These are phyloP conservation scores for Erpornis zantholeuca DNA, from an alignment of 2,113 vertebrate species.

Conservation along the genomic window DNA sequence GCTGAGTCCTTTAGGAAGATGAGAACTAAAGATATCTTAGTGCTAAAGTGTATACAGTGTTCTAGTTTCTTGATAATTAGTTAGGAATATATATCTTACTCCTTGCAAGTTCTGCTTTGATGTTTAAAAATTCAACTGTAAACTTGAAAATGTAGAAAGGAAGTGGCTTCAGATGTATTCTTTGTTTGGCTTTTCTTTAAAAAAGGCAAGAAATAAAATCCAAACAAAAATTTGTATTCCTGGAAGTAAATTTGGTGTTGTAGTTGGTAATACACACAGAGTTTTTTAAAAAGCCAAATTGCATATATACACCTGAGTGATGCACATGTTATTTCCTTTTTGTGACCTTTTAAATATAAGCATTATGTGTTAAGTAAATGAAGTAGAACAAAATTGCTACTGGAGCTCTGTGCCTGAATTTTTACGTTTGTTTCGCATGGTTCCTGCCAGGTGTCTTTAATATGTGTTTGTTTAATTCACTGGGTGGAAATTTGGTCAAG, in stretches of 20 bases:
- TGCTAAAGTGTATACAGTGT: neutral
- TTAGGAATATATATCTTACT: neutral
- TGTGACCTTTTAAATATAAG: neutral
- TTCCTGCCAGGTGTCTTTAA: neutral
- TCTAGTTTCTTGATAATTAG: neutral
- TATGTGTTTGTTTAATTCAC: neutral
- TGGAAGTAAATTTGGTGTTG: neutral
- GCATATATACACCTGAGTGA: no score
- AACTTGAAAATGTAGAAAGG: neutral
- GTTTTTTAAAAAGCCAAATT: neutral
- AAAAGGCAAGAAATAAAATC: neutral
- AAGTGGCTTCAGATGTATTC: neutral
- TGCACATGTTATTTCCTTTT: neutral
- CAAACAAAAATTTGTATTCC: accelerated
- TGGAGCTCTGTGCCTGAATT: neutral
- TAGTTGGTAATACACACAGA: neutral
- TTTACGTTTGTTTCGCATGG: neutral
- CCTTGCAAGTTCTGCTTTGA: neutral
- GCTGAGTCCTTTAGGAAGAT: neutral
- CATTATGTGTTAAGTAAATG: neutral
- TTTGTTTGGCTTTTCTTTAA: neutral
- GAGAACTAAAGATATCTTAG: neutral
- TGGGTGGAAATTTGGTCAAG: neutral
- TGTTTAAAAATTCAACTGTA: neutral
- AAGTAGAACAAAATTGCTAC: neutral